These are phyloP conservation scores for Cercopithecus hamlyni DNA, from an alignment of 2,797 vertebrate species.

Conservation along the genomic window DNA sequence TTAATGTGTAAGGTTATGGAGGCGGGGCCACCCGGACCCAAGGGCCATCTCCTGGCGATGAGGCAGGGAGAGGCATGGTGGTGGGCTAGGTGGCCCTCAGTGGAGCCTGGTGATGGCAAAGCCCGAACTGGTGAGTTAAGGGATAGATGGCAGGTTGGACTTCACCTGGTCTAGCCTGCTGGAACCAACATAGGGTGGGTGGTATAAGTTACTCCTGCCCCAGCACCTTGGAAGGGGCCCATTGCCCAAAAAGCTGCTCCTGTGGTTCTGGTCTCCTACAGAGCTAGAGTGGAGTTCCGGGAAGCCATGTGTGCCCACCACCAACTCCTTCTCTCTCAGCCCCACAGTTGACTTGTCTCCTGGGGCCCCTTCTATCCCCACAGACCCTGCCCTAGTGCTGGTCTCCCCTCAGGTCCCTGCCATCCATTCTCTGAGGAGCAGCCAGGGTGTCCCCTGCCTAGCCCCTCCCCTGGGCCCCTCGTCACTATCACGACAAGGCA, in stretches of 20 bases:
- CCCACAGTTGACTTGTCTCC: background rate
- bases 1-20: background rate
- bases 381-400: background rate
- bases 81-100: background rate
- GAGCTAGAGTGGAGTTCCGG: background rate
- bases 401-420: background rate
- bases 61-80: background rate
- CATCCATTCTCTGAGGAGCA: background rate
- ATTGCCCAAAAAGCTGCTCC: background rate
- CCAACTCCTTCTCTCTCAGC: background rate
- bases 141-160: accelerated
- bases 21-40: no score
- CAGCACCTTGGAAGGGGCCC: background rate
- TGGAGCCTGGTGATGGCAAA: background rate
- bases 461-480: background rate
- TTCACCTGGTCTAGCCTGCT: background rate
- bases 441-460: background rate
- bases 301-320: background rate
- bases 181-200: background rate
- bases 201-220: background rate
- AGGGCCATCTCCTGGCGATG: background rate
- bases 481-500: background rate
- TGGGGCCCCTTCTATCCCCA: background rate
- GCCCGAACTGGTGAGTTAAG: background rate
- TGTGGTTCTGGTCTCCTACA: background rate